Percentiles rank a stretch among this genome's conserved stretches.
phyloP scores from a whole-genome alignment of 2,888 invertebrate species.

The Papilio elwesi region DNA sequence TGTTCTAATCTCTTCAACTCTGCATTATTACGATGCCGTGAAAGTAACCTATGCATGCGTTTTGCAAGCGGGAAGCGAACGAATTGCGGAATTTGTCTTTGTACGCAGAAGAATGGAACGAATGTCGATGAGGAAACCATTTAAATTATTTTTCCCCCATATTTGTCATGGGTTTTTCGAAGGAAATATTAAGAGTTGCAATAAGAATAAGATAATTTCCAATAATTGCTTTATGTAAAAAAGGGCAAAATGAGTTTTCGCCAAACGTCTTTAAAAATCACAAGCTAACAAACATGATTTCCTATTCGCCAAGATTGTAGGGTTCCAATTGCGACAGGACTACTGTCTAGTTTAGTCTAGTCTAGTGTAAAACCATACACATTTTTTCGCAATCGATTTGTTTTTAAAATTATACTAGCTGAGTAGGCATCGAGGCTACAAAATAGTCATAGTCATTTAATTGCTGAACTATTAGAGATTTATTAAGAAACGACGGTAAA shows the following conservation, averaged over 20 bases:
- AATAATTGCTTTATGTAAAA: too few relatives aligned
- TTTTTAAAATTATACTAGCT: background rate
- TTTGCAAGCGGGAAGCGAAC: constrained; percentile 71
- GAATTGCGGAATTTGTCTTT: constrained; percentile 56
- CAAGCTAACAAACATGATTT: too few relatives aligned
- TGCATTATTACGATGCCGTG: constrained; percentile 80
- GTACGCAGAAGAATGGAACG: constrained; percentile 29
- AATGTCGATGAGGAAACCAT: constrained; percentile 27
- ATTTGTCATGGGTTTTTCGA: background rate
- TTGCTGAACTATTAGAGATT: background rate
- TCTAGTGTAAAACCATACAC: too few relatives aligned
- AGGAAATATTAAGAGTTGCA: background rate
- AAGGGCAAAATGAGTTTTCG: too few relatives aligned
- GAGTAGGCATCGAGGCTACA: background rate
- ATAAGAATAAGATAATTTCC: background rate
- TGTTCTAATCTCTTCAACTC: constrained; percentile 81
- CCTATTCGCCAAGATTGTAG: too few relatives aligned
- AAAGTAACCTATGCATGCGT: constrained; percentile 75
- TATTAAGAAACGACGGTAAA: constrained; percentile 5
- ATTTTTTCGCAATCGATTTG: too few relatives aligned
- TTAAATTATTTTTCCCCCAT: constrained; percentile 9
- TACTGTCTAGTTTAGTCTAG: too few relatives aligned
- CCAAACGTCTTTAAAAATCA: too few relatives aligned
- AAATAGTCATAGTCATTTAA: background rate
- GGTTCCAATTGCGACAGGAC: too few relatives aligned